Percentiles rank a stretch among this genome's conserved stretches.
These are phyloP conservation scores for Psittacula derbiana DNA, from an alignment of 2,797 vertebrate genomes.

Conservation along the genomic window DNA sequence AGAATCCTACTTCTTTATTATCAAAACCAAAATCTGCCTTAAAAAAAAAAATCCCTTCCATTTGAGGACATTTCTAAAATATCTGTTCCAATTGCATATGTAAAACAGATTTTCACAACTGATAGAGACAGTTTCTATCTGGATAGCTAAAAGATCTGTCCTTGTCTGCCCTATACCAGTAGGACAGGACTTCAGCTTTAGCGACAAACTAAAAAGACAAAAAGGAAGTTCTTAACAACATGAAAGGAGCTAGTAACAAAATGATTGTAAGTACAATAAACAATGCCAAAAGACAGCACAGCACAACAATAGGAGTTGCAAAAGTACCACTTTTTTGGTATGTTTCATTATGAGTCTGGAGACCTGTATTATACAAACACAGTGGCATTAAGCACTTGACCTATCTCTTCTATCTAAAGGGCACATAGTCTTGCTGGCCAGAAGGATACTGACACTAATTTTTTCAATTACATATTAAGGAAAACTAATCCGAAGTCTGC, in stretches of 20 bases:
- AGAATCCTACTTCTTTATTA: neutral
- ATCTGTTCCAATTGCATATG: constrained; percentile 28
- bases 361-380: neutral
- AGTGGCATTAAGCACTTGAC: neutral
- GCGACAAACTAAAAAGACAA: neutral
- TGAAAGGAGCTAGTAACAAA: neutral
- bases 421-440: neutral
- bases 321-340: neutral
- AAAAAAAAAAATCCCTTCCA: neutral
- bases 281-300: rapidly evolving
- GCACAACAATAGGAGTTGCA: neutral
- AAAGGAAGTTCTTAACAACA: neutral
- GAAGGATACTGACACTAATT: neutral
- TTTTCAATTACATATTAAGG: neutral
- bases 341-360: neutral
- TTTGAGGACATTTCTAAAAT: constrained; percentile 40
- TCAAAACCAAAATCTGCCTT: neutral
- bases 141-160: neutral
- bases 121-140: neutral
- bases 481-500: neutral
- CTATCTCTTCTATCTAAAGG: neutral
- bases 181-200: neutral
- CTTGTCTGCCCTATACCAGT: neutral
- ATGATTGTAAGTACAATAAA: neutral
- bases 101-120: neutral